These are phyloP conservation scores for zebrafish (Danio rerio) DNA, from an alignment of 2,113 vertebrate species.

Conservation along the genomic window DNA sequence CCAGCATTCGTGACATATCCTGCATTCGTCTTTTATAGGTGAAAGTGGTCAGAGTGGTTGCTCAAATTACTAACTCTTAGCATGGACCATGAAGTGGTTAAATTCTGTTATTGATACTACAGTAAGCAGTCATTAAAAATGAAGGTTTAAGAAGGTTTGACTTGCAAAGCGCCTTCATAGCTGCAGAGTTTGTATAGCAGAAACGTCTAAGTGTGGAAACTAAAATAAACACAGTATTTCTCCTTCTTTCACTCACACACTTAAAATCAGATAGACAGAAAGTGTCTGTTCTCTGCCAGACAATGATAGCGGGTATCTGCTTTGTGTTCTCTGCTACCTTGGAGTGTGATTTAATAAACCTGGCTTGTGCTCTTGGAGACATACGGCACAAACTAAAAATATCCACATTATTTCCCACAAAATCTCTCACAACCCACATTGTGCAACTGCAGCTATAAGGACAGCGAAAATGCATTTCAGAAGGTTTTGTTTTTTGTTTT, in stretches of 20 bases:
- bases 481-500: conserved; percentile 11
- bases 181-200: neutral
- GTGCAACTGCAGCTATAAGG: conserved; percentile 1
- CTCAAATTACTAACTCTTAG: neutral
- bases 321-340: conserved; percentile 4
- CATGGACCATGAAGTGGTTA: neutral
- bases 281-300: conserved; percentile 2
- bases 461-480: neutral
- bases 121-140: conserved; percentile 3
- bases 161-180: conserved; percentile 11
- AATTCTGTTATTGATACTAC: neutral
- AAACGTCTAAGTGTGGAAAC: conserved; percentile 6
- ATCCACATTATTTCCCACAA: conserved; percentile 9
- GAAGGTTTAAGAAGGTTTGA: neutral
- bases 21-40: too few species aligned
- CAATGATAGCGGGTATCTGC: neutral
- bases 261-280: conserved; percentile 15
- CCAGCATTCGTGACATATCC: too few species aligned
- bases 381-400: conserved; percentile 27
- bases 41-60: neutral
- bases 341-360: conserved; percentile 22
- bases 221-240: conserved; percentile 34
- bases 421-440: neutral
- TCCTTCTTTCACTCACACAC: conserved; percentile 27
- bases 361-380: neutral